Evolutionary conservation across 1,140 invertebrate species (phyloP).

Genomic region (Elysia chlorotica): DNA sequence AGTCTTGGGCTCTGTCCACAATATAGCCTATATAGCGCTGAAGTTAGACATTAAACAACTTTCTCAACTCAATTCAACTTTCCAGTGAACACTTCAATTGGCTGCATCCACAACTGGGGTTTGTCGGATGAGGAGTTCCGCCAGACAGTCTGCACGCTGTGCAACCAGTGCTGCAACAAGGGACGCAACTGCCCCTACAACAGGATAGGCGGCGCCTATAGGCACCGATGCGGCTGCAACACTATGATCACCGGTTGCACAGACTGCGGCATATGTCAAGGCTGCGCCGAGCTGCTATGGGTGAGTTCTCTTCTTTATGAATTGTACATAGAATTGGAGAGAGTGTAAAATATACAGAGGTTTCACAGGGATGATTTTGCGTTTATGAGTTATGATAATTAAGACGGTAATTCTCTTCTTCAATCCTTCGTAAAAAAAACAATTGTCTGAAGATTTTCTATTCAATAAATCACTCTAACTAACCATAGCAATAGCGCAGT

Average conservation of each 20-base stretch:
- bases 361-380: not conserved
- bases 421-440: not conserved
- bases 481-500: no score
- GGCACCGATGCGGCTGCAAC: constrained; percentile 42
- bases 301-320: constrained; percentile 25
- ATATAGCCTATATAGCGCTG: no score
- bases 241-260: constrained; percentile 41
- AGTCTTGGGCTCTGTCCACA: no score
- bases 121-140: constrained; percentile 18
- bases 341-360: no score
- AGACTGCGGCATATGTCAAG: constrained; percentile 50
- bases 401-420: not conserved
- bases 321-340: not conserved
- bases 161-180: constrained; percentile 48
- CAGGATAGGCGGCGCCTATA: constrained; percentile 38
- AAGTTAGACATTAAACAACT: no score
- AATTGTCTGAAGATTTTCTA: not conserved
- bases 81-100: constrained; percentile 50
- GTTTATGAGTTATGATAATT: not conserved
- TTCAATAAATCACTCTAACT: no score
- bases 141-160: constrained; percentile 50
- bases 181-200: constrained; percentile 41
- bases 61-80: no score
- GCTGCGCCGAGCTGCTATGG: constrained; percentile 49
- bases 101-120: constrained; percentile 47